Conservation (phyloP, 2,888 invertebrate species). For the Pheosia gnoma region DNA sequence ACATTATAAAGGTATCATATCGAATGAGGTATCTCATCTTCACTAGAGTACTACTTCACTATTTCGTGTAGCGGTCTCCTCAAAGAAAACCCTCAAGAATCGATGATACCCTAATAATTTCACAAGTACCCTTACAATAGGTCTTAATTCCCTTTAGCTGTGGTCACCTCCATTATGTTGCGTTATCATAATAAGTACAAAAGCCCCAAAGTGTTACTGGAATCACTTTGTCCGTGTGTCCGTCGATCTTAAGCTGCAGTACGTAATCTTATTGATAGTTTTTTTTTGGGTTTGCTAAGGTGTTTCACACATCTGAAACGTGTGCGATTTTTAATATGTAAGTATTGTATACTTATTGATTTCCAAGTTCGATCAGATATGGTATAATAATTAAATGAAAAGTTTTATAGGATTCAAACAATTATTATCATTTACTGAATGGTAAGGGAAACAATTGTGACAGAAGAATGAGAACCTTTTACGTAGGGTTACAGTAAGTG, state of each 20-base stretch:
- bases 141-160: slow-evolving; percentile 24
- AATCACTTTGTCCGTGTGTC: slow-evolving; percentile 18
- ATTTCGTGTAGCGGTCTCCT: neutral
- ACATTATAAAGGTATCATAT: too few species aligned
- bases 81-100: neutral
- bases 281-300: slow-evolving; percentile 7
- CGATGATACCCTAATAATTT: slow-evolving; percentile 30
- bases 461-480: too few species aligned
- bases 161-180: slow-evolving; percentile 28
- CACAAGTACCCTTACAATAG: slow-evolving; percentile 27
- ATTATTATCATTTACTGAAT: too few species aligned
- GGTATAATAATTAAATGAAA: too few species aligned
- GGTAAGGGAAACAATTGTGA: too few species aligned
- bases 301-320: slow-evolving; percentile 9
- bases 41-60: too few species aligned
- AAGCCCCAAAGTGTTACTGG: slow-evolving; percentile 21
- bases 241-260: slow-evolving; percentile 22
- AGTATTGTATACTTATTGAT: too few species aligned
- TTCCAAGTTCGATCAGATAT: too few species aligned
- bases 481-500: too few species aligned
- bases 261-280: slow-evolving; percentile 26
- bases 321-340: slow-evolving; percentile 7
- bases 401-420: too few species aligned
- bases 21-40: too few species aligned
- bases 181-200: slow-evolving; percentile 22